Evolutionary conservation across 2,888 invertebrate genomes (phyloP).

Genomic region (Tetanocera ferruginea): DNA sequence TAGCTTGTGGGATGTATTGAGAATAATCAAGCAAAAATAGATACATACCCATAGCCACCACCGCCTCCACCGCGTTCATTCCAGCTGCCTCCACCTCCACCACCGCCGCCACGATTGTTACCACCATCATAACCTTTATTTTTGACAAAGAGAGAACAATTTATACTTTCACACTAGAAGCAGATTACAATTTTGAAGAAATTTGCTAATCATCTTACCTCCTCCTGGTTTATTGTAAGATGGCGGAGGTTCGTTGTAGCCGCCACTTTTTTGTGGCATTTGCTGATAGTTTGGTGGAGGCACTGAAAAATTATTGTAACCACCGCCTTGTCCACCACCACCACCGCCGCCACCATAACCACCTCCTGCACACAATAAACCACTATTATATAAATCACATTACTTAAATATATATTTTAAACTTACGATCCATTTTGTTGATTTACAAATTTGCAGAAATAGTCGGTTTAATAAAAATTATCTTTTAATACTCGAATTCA

Average conservation of each 20-base stretch:
- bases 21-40: slow-evolving; percentile 26
- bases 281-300: slow-evolving; percentile 68
- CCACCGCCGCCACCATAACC: slow-evolving; percentile 49
- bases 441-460: slow-evolving; percentile 6
- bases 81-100: slow-evolving; percentile 57
- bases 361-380: slow-evolving; percentile 19
- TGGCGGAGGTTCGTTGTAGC: slow-evolving; percentile 67
- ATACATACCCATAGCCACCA: slow-evolving; percentile 67
- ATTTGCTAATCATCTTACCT: slow-evolving; percentile 52
- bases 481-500: not conserved
- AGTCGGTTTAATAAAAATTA: slow-evolving; percentile 40
- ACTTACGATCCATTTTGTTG: slow-evolving; percentile 61
- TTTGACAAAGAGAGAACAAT: slow-evolving; percentile 28
- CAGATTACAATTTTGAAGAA: not conserved
- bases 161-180: not conserved
- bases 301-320: slow-evolving; percentile 67
- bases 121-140: slow-evolving; percentile 63
- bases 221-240: slow-evolving; percentile 63
- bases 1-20: slow-evolving; percentile 50
- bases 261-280: slow-evolving; percentile 62
- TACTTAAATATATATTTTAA: not conserved
- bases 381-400: not conserved
- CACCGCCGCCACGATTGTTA: slow-evolving; percentile 54
- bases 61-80: slow-evolving; percentile 61
- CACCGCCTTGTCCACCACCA: slow-evolving; percentile 58